A percentile compares a stretch with the other conserved stretches of the same genome.
Evolutionary conservation across 2,797 vertebrate species (phyloP).

Genomic region (Cynopterus sphinx): DNA sequence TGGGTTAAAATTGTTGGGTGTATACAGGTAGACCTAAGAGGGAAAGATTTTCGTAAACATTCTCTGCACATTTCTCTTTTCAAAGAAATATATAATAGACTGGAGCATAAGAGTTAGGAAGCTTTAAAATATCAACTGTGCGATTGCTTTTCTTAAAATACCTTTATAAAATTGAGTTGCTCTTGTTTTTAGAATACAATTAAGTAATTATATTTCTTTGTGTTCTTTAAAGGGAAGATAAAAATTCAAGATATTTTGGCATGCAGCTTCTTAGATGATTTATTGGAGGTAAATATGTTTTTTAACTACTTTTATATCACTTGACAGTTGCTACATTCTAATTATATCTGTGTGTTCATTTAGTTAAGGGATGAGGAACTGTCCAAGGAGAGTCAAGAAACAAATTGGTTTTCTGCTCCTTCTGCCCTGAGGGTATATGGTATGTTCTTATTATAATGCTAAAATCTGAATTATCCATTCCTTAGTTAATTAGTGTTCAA

Average conservation of each 20-base stretch:
- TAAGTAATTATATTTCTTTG: slow-evolving; percentile 56
- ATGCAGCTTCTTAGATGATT: slow-evolving; percentile 98
- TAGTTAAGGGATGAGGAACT: slow-evolving; percentile 98
- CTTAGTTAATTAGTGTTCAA: background rate
- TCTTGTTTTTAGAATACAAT: slow-evolving; percentile 33
- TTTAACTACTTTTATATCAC: slow-evolving; percentile 52
- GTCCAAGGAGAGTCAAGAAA: slow-evolving; percentile 99
- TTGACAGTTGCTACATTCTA: slow-evolving; percentile 68
- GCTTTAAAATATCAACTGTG: slow-evolving; percentile 24
- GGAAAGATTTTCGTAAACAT: slow-evolving; percentile 10
- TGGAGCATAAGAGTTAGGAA: background rate
- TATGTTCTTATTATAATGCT: slow-evolving; percentile 82
- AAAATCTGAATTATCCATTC: background rate
- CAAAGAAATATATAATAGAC: background rate
- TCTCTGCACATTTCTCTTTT: background rate
- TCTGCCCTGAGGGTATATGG: slow-evolving; percentile 97
- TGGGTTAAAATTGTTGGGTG: background rate
- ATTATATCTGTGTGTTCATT: slow-evolving; percentile 69
- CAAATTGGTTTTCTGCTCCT: slow-evolving; percentile 99
- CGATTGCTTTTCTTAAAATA: slow-evolving; percentile 23
- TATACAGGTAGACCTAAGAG: background rate
- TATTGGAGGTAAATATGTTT: slow-evolving; percentile 92
- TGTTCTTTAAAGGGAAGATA: slow-evolving; percentile 92
- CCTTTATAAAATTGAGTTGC: slow-evolving; percentile 39
- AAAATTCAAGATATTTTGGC: slow-evolving; percentile 99